Evolutionary conservation across 2,797 vertebrate species (phyloP).

Genomic region (Gallinago nigripennis): DNA sequence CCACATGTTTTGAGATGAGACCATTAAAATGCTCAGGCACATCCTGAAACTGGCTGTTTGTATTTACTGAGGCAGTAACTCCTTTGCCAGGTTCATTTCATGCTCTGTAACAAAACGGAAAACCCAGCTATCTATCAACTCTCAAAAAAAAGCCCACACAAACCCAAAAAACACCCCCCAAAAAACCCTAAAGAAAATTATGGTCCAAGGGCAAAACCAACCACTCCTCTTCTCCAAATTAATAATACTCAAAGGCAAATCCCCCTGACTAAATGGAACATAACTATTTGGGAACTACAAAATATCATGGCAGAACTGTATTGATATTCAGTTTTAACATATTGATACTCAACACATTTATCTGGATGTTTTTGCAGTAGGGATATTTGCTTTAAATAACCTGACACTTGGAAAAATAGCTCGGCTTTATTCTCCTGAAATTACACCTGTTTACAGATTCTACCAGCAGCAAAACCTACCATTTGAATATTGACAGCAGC

Average conservation of each 20-base stretch:
- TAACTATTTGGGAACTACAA: neutral
- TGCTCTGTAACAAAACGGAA: neutral
- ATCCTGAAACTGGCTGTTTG: neutral
- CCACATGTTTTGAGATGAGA: neutral
- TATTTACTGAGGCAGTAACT: conserved; percentile 1
- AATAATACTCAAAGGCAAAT: conserved; percentile 8
- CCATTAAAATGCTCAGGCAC: neutral
- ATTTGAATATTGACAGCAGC: neutral
- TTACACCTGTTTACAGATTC: neutral
- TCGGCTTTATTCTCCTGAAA: neutral
- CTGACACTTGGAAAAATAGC: neutral
- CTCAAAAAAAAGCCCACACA: neutral
- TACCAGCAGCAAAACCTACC: neutral
- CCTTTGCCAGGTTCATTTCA: neutral
- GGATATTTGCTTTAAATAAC: neutral
- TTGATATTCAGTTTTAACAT: neutral
- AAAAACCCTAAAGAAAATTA: neutral
- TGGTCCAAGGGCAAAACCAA: neutral
- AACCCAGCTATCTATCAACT: neutral
- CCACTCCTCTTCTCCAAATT: neutral
- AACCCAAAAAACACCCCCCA: neutral
- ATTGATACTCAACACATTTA: neutral
- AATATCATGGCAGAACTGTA: neutral
- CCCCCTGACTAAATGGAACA: neutral
- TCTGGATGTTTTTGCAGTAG: neutral